Base-by-base conservation (phyloP, 1,140 invertebrate species). In the Matsumurasca onukii region DNA sequence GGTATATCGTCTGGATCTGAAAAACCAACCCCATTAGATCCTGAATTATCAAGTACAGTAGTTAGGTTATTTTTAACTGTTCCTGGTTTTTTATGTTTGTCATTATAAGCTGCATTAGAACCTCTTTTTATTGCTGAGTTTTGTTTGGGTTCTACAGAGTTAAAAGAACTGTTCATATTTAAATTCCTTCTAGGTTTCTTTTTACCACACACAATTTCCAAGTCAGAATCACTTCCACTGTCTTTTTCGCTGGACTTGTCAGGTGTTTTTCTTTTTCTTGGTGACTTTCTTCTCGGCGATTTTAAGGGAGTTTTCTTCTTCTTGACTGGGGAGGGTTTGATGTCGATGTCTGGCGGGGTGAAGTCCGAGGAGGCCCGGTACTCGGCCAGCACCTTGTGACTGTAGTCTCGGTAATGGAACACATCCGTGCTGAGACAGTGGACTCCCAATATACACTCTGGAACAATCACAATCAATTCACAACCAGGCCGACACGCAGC, bases 371-470 rank as follows among this genome's bases (percentile, higher is more conserved):
- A 68, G 48, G 65, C 52, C 15, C 70, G 59, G 68, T 70, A 65
- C 52, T 30, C 51, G 30, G 73, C 73, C 15, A 74, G 49, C 13
- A 51, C 13, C 24, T 31, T 52, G 55, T 74, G 73, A 1, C 65
- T 45, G 55, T 49, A 74, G 30, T 74, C 73, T 48, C 73, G 68
- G 55, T 71, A 74, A 45, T 74, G 73, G 31, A 70, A 70, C 25
- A 74, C 61, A 59, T 59, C 71, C 17, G 62, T 48, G 64, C 34
- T 70, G 1, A 64, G 24, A 62, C 73, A 74, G 0, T 63, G n/a
- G 15, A 52, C 55, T 2, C 73, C 73, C n/a, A 34, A 22, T 13
- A 49, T 66, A 67, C 73, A 74, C 62, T 74, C 73, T 73, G 68
- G 61, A 73, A 73, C 1, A 57, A 20, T 27, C 9, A 9, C 3